Conservation (phyloP, 2,113 vertebrate genomes). For the Bos taurus region DNA sequence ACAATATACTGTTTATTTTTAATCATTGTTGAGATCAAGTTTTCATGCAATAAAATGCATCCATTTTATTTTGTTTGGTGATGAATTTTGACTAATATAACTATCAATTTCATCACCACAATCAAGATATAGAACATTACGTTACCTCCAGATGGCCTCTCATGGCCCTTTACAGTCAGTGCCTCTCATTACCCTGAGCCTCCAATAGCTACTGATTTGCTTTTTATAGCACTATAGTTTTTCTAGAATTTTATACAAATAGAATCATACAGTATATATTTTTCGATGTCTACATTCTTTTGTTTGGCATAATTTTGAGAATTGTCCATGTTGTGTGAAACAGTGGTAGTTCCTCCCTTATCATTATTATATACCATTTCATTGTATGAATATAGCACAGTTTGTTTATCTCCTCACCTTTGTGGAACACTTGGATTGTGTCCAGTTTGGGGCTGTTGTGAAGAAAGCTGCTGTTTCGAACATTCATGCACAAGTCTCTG, state of each 20-base stretch:
- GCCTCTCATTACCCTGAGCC: background rate
- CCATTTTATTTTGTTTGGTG: slow-evolving; percentile 12
- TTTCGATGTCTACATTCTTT: background rate
- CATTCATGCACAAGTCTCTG: background rate
- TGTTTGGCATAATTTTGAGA: background rate
- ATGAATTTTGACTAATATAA: background rate
- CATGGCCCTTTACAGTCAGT: background rate
- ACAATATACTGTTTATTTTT: background rate
- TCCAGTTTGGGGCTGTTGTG: background rate
- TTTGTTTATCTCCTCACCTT: background rate
- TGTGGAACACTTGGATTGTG: background rate
- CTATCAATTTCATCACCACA: background rate
- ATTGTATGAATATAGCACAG: background rate
- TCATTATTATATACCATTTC: background rate
- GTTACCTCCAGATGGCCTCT: background rate
- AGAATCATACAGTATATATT: background rate
- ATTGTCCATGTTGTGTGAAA: background rate
- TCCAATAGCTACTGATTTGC: background rate
- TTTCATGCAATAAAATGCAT: background rate
- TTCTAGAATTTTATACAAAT: background rate
- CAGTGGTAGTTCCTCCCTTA: background rate
- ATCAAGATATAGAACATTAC: background rate
- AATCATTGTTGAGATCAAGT: background rate
- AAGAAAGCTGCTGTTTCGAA: background rate
- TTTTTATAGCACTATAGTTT: background rate